Conservation (phyloP, 2,797 vertebrate genomes). For the Anniella stebbinsi region DNA sequence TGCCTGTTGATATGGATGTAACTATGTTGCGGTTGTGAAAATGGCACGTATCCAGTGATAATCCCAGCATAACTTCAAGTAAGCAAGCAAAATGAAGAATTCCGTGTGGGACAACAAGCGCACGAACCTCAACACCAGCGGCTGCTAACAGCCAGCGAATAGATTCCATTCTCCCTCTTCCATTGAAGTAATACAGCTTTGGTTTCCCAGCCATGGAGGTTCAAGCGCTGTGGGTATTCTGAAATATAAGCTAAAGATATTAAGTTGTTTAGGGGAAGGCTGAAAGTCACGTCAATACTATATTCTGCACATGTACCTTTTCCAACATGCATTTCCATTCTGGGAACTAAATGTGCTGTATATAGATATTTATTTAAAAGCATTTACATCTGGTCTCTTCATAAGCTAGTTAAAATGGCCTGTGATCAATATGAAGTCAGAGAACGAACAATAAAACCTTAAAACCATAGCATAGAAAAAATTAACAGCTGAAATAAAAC, state of each 20-base stretch:
- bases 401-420: not conserved
- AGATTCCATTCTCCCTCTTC: slow-evolving; percentile 89
- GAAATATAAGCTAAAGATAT: not conserved
- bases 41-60: not conserved
- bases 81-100: not conserved
- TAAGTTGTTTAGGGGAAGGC: not conserved
- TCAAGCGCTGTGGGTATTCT: not conserved
- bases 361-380: not conserved
- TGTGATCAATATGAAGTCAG: not conserved
- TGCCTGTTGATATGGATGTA: not conserved
- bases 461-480: not conserved
- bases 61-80: not conserved
- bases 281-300: not conserved
- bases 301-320: not conserved
- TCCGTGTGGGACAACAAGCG: not conserved
- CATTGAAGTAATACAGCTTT: slow-evolving; percentile 85
- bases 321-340: not conserved
- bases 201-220: slow-evolving; percentile 80
- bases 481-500: not conserved
- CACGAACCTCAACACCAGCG: slow-evolving; percentile 82
- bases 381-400: not conserved
- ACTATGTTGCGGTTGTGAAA: not conserved
- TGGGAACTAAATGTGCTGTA: not conserved
- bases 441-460: not conserved
- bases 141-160: slow-evolving; percentile 86